Conservation (phyloP, 2,113 vertebrate genomes). For the Ciconia maguari region DNA sequence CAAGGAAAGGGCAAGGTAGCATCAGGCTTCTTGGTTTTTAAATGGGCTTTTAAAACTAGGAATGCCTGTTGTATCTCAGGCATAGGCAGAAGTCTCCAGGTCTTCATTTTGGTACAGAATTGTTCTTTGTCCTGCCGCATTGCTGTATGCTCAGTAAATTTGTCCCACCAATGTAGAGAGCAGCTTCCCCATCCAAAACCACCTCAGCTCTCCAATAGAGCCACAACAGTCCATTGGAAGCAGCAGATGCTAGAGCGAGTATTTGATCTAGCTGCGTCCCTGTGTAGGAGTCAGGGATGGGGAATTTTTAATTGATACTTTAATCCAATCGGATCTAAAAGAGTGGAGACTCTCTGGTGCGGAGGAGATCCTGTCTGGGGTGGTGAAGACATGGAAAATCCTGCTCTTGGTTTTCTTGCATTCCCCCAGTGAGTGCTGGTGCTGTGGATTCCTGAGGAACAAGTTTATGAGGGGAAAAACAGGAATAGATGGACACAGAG, state of each 20-base stretch:
- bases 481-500: not conserved
- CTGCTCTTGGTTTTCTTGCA: not conserved
- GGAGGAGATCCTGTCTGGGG: not conserved
- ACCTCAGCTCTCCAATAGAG: not conserved
- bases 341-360: not conserved
- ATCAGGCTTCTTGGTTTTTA: not conserved
- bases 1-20: not conserved
- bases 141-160: not conserved
- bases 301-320: not conserved
- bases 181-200: not conserved
- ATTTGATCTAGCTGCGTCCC: not conserved
- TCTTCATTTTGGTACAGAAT: not conserved
- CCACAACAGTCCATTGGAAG: not conserved
- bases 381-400: not conserved
- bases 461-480: slow-evolving; percentile 14
- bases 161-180: not conserved
- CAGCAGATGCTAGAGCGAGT: not conserved
- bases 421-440: not conserved
- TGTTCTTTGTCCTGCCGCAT: not conserved
- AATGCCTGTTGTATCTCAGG: not conserved
- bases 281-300: not conserved
- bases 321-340: not conserved
- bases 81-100: not conserved
- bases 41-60: not conserved
- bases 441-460: slow-evolving; percentile 5